Conservation (phyloP, 2,888 invertebrate genomes). For the Eledone cirrhosa region DNA sequence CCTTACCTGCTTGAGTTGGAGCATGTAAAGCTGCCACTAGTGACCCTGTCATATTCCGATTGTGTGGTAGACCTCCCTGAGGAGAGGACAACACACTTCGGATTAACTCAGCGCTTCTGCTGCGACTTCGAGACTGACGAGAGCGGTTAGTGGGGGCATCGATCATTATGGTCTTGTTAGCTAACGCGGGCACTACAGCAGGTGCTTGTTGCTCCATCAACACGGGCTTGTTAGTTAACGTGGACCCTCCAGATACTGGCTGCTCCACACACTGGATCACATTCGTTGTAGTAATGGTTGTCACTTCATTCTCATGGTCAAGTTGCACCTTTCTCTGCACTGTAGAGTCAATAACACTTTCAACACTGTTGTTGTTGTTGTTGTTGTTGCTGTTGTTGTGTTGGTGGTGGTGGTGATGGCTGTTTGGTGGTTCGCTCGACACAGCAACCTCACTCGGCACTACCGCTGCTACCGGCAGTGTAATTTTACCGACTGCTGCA, state of each 20-base stretch:
- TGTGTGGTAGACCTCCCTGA: background rate
- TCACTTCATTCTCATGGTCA: constrained; percentile 11
- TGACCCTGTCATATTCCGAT: constrained; percentile 25
- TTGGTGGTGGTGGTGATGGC: too few species aligned
- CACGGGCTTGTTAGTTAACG: background rate
- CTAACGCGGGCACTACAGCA: too few species aligned
- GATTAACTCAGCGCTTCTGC: constrained; percentile 1
- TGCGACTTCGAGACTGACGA: constrained; percentile 17
- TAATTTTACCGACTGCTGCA: background rate
- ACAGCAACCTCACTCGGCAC: background rate
- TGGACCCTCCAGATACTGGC: background rate
- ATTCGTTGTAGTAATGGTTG: background rate
- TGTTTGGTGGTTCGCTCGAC: background rate
- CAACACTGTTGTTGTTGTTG: background rate
- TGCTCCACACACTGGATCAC: constrained; percentile 15
- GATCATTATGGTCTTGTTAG: background rate
- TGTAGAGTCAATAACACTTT: background rate
- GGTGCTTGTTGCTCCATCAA: constrained; percentile 8
- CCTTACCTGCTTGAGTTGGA: constrained; percentile 15
- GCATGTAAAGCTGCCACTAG: constrained; percentile 28
- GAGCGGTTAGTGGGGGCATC: background rate
- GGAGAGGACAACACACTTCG: background rate
- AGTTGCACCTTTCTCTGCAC: background rate
- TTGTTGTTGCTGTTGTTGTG: too few species aligned
- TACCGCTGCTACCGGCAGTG: background rate